A percentile compares a stretch with the other conserved stretches of the same genome.
Evolutionary conservation across 2,888 invertebrate species (phyloP).

Genomic region (Lasioglossum vierecki): DNA sequence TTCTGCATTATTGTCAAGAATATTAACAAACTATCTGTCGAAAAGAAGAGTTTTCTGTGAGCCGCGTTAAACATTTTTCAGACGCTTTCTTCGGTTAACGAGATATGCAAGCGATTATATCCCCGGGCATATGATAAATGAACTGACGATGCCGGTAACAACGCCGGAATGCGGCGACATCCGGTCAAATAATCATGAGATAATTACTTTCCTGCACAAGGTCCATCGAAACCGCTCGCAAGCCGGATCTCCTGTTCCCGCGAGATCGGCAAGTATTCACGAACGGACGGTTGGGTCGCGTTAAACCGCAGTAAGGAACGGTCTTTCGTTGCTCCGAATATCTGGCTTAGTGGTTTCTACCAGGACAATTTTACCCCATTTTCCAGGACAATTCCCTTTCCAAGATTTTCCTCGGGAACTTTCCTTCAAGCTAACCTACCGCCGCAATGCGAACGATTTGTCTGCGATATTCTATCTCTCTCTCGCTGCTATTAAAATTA

Average conservation of each 20-base stretch:
- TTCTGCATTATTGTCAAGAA: not conserved
- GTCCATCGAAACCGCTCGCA: constrained; percentile 54
- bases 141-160: constrained; percentile 36
- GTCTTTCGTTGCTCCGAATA: constrained; percentile 68
- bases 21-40: not conserved
- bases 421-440: not conserved
- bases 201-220: constrained; percentile 63
- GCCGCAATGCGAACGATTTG: not conserved
- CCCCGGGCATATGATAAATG: constrained; percentile 32
- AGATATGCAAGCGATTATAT: not conserved
- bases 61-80: not conserved
- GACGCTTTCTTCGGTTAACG: not conserved
- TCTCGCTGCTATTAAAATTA: not conserved
- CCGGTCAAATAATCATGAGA: constrained; percentile 59
- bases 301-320: constrained; percentile 75
- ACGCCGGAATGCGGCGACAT: constrained; percentile 45
- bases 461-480: not conserved
- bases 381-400: not conserved
- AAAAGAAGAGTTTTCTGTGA: not conserved
- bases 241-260: constrained; percentile 63
- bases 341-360: constrained; percentile 68
- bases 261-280: constrained; percentile 63
- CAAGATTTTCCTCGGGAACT: not conserved
- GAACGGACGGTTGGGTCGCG: constrained; percentile 69
- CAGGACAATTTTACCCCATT: constrained; percentile 16